Conservation (phyloP, 1,140 invertebrate genomes). For the Riptortus pedestris region DNA sequence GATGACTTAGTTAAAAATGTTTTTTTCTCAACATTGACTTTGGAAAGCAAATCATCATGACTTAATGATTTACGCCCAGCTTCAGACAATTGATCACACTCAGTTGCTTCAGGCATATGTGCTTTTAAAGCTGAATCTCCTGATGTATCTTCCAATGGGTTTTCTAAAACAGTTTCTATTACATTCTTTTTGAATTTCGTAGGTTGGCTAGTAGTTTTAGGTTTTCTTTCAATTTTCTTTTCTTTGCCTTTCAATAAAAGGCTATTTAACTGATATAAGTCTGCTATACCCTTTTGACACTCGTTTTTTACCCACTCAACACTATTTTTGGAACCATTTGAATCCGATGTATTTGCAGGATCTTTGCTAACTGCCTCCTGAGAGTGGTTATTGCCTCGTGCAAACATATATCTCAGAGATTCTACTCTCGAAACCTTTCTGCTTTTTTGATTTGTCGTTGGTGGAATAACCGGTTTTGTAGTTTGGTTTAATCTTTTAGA, state of each 20-base stretch:
- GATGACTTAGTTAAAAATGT: neutral
- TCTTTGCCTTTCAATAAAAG: conserved; percentile 24
- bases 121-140: conserved; percentile 12
- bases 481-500: conserved; percentile 19
- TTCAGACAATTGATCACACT: conserved; percentile 7
- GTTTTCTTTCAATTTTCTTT: conserved; percentile 23
- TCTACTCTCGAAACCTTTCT: conserved; percentile 47
- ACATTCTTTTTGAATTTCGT: conserved; percentile 24
- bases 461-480: conserved; percentile 12
- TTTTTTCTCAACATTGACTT: neutral
- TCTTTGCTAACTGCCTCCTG: conserved; percentile 20
- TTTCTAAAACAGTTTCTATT: conserved; percentile 32
- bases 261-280: conserved; percentile 34
- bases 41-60: conserved; percentile 33
- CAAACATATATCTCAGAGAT: conserved; percentile 45
- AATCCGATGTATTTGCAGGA: conserved; percentile 27
- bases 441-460: conserved; percentile 32
- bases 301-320: conserved; percentile 35
- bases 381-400: conserved; percentile 22
- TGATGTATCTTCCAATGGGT: conserved; percentile 30
- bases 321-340: conserved; percentile 24
- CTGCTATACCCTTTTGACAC: conserved; percentile 34
- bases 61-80: conserved; percentile 28
- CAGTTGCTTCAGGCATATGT: neutral
- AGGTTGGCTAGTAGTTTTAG: conserved; percentile 13